phyloP scores from a whole-genome alignment of 2,888 invertebrate genomes.

The Mystacides longicornis region DNA sequence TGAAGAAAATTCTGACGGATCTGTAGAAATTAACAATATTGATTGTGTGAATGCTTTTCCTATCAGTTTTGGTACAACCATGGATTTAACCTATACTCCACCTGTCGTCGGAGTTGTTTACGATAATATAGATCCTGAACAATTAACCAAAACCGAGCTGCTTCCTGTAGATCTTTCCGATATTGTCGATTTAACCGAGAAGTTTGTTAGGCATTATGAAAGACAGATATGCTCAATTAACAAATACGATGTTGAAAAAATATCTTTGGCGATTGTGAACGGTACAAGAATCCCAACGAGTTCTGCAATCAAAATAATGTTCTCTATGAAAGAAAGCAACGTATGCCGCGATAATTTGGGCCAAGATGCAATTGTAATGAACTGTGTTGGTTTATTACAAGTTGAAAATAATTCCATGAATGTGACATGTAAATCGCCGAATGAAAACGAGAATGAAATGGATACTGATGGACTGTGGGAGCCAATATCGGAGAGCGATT shows the following conservation, averaged over 20 bases:
- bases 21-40: neutral
- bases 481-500: neutral
- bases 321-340: too few species aligned
- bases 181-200: slow-evolving; percentile 30
- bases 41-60: neutral
- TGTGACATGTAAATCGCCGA: too few species aligned
- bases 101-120: neutral
- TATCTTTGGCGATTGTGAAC: too few species aligned
- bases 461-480: too few species aligned
- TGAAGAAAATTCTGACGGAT: neutral
- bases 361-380: too few species aligned
- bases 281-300: too few species aligned
- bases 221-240: slow-evolving; percentile 21
- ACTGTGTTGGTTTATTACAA: too few species aligned
- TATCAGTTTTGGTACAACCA: neutral
- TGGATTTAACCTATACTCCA: neutral
- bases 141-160: neutral
- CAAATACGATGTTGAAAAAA: slow-evolving; percentile 29
- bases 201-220: slow-evolving; percentile 30
- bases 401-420: too few species aligned
- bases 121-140: neutral
- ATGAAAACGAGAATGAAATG: too few species aligned
- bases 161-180: slow-evolving; percentile 24
- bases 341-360: too few species aligned
- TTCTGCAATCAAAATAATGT: too few species aligned